Base-by-base conservation (phyloP, 2,888 invertebrate species). In the Toxonevra muliebris region DNA sequence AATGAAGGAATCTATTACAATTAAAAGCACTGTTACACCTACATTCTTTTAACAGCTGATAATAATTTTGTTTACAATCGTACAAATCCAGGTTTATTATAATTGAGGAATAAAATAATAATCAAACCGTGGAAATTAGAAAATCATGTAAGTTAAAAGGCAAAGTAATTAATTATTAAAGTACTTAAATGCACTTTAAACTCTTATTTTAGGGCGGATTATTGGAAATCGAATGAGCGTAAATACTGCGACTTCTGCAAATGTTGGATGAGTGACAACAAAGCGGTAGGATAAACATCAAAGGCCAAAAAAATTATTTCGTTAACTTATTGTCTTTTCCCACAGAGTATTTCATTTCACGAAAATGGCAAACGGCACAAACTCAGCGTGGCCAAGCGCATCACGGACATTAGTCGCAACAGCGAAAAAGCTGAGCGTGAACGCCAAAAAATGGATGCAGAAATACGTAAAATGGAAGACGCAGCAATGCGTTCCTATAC, bases 161-260 rank as follows among this genome's bases (percentile, higher is more conserved):
- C 1, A n/a, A 48, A 13, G 13, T 48, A 10, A 48, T 48, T 48
- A n/a, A 48, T 5, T 1, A 48, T 1, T n/a, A 8, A n/a, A 10
- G 5, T 48, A 48, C 8, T 10, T 48, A 15, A n/a, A n/a, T 48
- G 5, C 17, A 17, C n/a, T 55, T 63, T 13, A 19, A 12, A 30
- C 41, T 4, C 19, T n/a, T 50, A 45, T 50, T 52, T 1, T 17
- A 97, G 95, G 96, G 92, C 96, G 2, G 96, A 96, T 76, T 96
- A 94, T 83, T 98, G 98, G 98, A 95, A 96, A 84, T 98, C 98
- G 30, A 93, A 96, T 80, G 95, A 94, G 0, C 90, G 94, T 71
- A 97, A 98, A 85, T 97, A 92, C 85, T 98, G 98, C 82, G 97
- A 98, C 76, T 96, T 96, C 86, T 98, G 98, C 87, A 97, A 98